Evolutionary conservation across 2,888 invertebrate genomes (phyloP).

Genomic region (Syrphus vitripennis): DNA sequence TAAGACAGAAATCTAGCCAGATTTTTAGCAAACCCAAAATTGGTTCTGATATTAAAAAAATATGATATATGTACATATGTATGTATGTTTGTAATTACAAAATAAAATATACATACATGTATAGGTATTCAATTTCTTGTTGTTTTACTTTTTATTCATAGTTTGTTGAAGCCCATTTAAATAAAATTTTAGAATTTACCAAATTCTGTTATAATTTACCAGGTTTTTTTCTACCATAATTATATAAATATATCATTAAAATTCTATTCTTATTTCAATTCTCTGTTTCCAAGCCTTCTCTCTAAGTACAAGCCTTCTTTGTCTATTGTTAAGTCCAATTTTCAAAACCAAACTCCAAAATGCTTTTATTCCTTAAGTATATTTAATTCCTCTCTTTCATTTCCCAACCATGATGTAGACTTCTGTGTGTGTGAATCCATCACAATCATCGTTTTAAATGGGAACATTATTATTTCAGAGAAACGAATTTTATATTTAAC

Average conservation of each 20-base stretch:
- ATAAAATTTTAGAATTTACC: background rate
- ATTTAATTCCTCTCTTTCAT: slow-evolving; percentile 32
- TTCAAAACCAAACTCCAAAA: slow-evolving; percentile 3
- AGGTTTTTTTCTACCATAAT: background rate
- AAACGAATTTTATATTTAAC: background rate
- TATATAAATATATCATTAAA: background rate
- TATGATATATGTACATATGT: no score
- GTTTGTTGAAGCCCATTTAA: background rate
- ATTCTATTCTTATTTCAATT: slow-evolving; percentile 21
- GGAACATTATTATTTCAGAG: background rate
- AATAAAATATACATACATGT: no score
- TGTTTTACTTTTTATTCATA: background rate
- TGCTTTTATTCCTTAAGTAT: slow-evolving; percentile 11
- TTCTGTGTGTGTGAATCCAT: slow-evolving; percentile 16
- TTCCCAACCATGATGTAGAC: slow-evolving; percentile 50
- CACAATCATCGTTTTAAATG: slow-evolving; percentile 32
- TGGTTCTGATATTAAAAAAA: no score
- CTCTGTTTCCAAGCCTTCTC: slow-evolving; percentile 34
- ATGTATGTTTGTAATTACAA: no score
- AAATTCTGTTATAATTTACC: background rate
- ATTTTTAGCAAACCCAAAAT: no score
- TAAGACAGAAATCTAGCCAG: no score
- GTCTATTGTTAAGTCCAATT: slow-evolving; percentile 30
- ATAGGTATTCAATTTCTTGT: background rate
- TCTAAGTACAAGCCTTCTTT: slow-evolving; percentile 30